Evolutionary conservation across 2,113 vertebrate genomes (phyloP), one percentile per base, ranked within the genome.

Genomic region (Notothenia coriiceps): DNA sequence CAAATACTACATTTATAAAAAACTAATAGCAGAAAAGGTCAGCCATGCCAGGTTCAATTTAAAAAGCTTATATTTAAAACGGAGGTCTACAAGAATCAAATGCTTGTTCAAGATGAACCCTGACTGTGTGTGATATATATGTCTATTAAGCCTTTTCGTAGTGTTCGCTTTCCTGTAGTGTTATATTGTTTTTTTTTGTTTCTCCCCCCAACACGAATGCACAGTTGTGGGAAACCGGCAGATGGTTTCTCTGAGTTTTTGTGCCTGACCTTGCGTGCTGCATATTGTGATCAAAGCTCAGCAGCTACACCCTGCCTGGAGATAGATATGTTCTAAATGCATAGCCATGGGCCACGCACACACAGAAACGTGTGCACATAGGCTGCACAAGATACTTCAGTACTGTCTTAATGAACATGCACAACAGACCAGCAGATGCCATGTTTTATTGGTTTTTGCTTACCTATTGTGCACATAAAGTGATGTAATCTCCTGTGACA

Each of bases 231-330:
- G 69, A 80, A 79, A 70, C 67, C 50, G 52, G 78, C 66, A 85
- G 79, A 84, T 84, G 84, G 83, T 77, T 80, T 82, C 62, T 67
- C 29, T 62, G 70, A 76, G 80, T 40, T 6, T 1, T 59, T 72
- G 6, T 43, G 61, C 65, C 79, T 70, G 83, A 80, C 84, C 70
- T 85, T 14, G 0, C 72, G 18, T 61, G 66, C 79, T 85, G 66
- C 52, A 59, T 67, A 79, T 66, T 72, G 62, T 66, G 84, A 92
- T 91, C 86, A 91, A 89, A 92, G 89, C 86, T 80, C 74, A 63
- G 75, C 56, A 61, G 80, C 79, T 88, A 74, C 82, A 67, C 90
- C 67, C 77, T 52, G 86, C 88, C 82, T 68, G 44, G 70, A 88
- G 85, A 87, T 70, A 79, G 68, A 71, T 82, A 47, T 44, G 73